A percentile compares a stretch with the other conserved stretches of the same genome.
Evolutionary conservation across 2,888 invertebrate species (phyloP).

Genomic region (Lasius platythorax): DNA sequence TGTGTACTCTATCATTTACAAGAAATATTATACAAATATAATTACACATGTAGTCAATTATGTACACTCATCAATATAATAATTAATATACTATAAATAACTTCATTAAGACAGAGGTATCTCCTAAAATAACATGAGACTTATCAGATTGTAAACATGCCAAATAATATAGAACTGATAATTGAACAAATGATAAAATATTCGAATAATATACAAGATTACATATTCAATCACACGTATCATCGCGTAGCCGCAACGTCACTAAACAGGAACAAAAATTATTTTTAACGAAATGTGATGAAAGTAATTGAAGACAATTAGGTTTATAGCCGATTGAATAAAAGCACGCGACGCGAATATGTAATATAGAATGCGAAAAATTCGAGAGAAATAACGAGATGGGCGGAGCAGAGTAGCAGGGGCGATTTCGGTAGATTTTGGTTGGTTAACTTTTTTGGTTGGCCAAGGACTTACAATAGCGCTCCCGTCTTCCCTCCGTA

Average conservation of each 20-base stretch:
- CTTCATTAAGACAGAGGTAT: background rate
- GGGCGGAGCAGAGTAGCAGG: constrained; percentile 77
- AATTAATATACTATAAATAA: background rate
- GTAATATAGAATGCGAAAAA: constrained; percentile 26
- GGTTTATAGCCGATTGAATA: background rate
- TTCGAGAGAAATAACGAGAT: constrained; percentile 69
- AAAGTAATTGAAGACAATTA: constrained; percentile 6
- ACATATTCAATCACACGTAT: background rate
- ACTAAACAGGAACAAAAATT: background rate
- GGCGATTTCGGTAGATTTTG: constrained; percentile 80
- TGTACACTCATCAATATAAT: background rate
- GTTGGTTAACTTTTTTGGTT: constrained; percentile 80
- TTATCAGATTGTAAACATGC: background rate
- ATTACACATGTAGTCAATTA: too few species aligned
- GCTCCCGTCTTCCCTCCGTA: constrained; percentile 68
- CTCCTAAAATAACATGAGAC: background rate
- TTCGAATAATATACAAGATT: background rate
- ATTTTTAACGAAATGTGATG: background rate
- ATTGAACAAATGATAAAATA: constrained; percentile 4
- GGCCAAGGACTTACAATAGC: constrained; percentile 75
- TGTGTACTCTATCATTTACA: background rate
- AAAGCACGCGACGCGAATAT: background rate
- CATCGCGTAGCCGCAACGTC: background rate
- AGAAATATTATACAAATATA: too few species aligned
- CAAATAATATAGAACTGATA: background rate